Conservation (phyloP, 2,888 invertebrate species). For the Palloptera scutellata region DNA sequence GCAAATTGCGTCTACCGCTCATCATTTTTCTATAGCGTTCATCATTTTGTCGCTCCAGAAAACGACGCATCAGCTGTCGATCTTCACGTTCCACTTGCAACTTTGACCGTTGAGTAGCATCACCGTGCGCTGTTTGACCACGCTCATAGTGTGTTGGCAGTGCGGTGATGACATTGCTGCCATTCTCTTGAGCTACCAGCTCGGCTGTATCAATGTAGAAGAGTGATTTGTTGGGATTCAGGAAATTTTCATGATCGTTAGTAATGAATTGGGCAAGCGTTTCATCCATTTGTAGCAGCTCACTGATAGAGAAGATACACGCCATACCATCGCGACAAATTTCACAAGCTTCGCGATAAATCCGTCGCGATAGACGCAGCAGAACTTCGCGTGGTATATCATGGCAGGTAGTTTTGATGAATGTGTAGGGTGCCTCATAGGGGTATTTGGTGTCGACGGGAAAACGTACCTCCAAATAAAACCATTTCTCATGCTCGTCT, state of each 20-base stretch:
- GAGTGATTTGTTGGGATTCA: conserved; percentile 67
- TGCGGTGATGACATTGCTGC: conserved; percentile 34
- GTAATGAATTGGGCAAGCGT: conserved; percentile 71
- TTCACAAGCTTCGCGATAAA: conserved; percentile 74
- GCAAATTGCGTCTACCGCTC: conserved; percentile 70
- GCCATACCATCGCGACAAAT: conserved; percentile 75
- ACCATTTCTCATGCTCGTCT: conserved; percentile 64
- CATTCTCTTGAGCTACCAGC: conserved; percentile 42
- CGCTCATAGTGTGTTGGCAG: conserved; percentile 73
- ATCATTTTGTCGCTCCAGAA: conserved; percentile 69
- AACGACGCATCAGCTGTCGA: conserved; percentile 70
- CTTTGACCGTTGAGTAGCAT: conserved; percentile 63
- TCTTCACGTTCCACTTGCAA: conserved; percentile 71
- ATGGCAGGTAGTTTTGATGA: conserved; percentile 71
- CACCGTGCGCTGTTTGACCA: conserved; percentile 68
- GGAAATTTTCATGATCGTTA: conserved; percentile 67
- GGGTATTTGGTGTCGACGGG: conserved; percentile 76
- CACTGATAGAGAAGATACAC: conserved; percentile 75
- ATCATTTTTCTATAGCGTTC: conserved; percentile 74
- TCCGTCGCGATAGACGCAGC: conserved; percentile 72
- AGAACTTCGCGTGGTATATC: conserved; percentile 72
- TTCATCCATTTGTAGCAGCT: conserved; percentile 75
- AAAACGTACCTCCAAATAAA: conserved; percentile 80
- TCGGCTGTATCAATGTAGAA: conserved; percentile 67
- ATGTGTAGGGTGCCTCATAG: conserved; percentile 76